Evolutionary conservation across 2,113 vertebrate genomes (phyloP).

Genomic region (Carlito syrichta): DNA sequence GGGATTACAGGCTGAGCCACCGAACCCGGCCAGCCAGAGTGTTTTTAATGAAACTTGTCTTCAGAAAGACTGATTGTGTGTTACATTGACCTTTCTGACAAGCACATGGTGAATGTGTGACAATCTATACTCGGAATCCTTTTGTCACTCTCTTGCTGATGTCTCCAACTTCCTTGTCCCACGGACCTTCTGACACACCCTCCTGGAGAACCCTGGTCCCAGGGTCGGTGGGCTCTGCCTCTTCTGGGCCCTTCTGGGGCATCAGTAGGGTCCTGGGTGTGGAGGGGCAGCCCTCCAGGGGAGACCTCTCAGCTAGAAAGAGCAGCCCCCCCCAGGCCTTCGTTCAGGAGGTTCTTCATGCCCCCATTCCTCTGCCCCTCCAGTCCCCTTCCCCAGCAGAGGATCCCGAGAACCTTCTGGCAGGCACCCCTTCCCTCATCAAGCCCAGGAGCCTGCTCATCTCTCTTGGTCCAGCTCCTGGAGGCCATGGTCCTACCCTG

Average conservation of each 20-base stretch:
- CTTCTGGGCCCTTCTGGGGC: background rate
- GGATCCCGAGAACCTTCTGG: background rate
- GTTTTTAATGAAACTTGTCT: background rate
- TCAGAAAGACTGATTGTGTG: background rate
- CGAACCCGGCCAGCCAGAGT: too few relatives aligned
- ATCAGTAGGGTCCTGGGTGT: background rate
- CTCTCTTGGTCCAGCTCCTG: background rate
- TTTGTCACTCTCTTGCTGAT: background rate
- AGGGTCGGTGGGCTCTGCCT: background rate
- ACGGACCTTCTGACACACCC: background rate
- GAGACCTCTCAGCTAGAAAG: background rate
- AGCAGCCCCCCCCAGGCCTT: background rate
- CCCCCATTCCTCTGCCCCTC: too few relatives aligned
- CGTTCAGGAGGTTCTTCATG: too few relatives aligned
- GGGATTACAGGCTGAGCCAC: too few relatives aligned
- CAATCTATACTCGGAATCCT: background rate
- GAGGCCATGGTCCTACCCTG: background rate
- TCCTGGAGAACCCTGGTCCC: background rate
- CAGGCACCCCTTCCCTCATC: background rate
- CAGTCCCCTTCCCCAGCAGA: rapidly evolving
- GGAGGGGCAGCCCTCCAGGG: background rate
- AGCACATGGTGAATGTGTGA: background rate
- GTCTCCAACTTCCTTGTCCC: background rate
- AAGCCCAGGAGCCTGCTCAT: background rate
- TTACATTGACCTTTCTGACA: background rate